Percentiles rank a stretch among this genome's conserved stretches.
Conservation (phyloP, 2,113 vertebrate genomes). For the Gnathonemus longibarbis region DNA sequence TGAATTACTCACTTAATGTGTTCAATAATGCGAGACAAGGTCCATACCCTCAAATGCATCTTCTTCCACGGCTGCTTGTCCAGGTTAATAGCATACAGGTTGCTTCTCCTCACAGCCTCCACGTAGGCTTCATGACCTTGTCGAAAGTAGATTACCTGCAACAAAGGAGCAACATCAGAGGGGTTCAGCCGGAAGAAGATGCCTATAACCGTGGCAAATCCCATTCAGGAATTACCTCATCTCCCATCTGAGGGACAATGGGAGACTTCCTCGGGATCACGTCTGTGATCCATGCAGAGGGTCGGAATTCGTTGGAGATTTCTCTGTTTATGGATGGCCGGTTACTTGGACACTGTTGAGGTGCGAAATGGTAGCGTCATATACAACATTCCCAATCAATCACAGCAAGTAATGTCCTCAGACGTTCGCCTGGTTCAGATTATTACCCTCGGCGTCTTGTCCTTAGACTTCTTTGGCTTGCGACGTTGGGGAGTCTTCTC, state of each 20-base stretch:
- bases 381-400: not conserved
- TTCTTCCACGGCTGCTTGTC: conserved; percentile 91
- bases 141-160: conserved; percentile 91
- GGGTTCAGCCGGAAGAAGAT: not conserved
- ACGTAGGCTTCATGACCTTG: conserved; percentile 95
- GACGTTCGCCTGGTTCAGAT: not conserved
- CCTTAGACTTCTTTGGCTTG: conserved; percentile 56
- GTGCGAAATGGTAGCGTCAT: not conserved
- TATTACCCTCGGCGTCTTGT: conserved; percentile 51
- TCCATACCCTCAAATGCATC: conserved; percentile 78
- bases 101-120: conserved; percentile 79
- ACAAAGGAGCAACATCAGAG: not conserved
- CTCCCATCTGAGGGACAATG: conserved; percentile 95
- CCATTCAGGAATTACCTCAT: conserved; percentile 71
- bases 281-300: conserved; percentile 88
- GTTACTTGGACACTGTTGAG: conserved; percentile 51
- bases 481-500: conserved; percentile 41
- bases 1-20: not conserved
- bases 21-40: not conserved
- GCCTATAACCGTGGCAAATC: not conserved
- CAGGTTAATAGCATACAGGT: conserved; percentile 79
- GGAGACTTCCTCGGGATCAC: conserved; percentile 85
- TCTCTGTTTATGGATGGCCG: conserved; percentile 62
- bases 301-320: conserved; percentile 75
- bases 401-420: not conserved